These are phyloP conservation scores for Seira musarum DNA, from an alignment of 2,888 invertebrate species.

Conservation along the genomic window DNA sequence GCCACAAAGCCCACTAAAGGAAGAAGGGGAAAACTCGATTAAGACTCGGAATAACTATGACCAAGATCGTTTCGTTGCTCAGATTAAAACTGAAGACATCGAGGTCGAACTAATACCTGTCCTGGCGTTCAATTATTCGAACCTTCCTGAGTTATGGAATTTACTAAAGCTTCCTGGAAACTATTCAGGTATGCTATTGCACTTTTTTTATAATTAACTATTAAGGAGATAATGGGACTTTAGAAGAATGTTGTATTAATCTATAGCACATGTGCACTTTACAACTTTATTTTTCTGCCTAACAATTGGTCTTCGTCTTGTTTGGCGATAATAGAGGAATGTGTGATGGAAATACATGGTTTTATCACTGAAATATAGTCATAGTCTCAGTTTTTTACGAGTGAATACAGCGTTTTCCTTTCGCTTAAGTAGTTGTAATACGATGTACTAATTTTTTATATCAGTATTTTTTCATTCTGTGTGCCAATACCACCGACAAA, in stretches of 20 bases:
- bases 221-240: background rate
- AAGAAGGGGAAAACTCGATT: slow-evolving; percentile 13
- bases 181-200: slow-evolving; percentile 54
- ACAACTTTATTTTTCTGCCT: no score
- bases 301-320: no score
- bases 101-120: slow-evolving; percentile 55
- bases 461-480: background rate
- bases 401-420: background rate
- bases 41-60: background rate
- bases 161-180: slow-evolving; percentile 44
- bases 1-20: no score
- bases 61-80: slow-evolving; percentile 51
- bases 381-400: background rate
- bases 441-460: background rate
- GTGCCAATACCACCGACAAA: background rate
- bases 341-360: background rate
- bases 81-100: slow-evolving; percentile 10
- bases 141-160: slow-evolving; percentile 54
- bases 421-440: background rate
- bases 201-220: background rate
- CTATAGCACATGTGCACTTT: background rate
- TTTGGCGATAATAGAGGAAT: background rate
- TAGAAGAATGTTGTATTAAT: background rate
- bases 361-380: background rate
- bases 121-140: slow-evolving; percentile 55